Base-by-base conservation (phyloP, 2,797 vertebrate species). In the Sebastiscus albofasciatus region DNA sequence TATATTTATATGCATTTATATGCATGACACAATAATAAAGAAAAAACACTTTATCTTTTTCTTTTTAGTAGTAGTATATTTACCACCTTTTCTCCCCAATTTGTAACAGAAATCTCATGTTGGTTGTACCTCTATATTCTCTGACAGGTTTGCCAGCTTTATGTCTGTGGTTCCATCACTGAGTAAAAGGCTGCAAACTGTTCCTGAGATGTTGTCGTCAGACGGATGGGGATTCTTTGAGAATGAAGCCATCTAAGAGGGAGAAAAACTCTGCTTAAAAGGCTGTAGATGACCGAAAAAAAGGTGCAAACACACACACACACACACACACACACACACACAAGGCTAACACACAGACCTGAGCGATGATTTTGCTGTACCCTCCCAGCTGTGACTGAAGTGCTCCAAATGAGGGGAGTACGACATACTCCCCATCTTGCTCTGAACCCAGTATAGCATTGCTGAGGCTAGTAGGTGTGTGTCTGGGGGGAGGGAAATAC, bases 111-210 rank as follows among this genome's bases (percentile, higher is more conserved):
- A 18, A 69, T 49, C 3, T 59, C 64, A 13, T 16, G 20, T 6
- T 62, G 29, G 18, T 13, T 60, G 33, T 88, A 97, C 96, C 95
- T 96, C 91, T 46, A 97, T 87, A 72, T 46, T 79, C 42, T 94
- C 72, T 13, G 86, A 0, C 65, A 97, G 85, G 69, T 93, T 86
- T 20, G 0, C 0, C 33, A 96, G 9, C 8, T 39, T 65, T 52
- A 97, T 71, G 2, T 85, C 10, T 6, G 27, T 1, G 0, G 0
- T 0, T 2, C 72, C 62, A 29, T 72, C 0, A 13, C 3, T 87
- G 1, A 97, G 56, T 8, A 82, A 3, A 52, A 96, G 26, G 70
- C 87, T 94, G 85, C 87, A 93, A n/a, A 96, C 76, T 0, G 4
- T n/a, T 49, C 95, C 95, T n/a, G 90, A 74, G 82, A 97, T 92